These are phyloP conservation scores for Anthrax anthrax DNA, from an alignment of 2,888 invertebrate genomes.

Conservation along the genomic window DNA sequence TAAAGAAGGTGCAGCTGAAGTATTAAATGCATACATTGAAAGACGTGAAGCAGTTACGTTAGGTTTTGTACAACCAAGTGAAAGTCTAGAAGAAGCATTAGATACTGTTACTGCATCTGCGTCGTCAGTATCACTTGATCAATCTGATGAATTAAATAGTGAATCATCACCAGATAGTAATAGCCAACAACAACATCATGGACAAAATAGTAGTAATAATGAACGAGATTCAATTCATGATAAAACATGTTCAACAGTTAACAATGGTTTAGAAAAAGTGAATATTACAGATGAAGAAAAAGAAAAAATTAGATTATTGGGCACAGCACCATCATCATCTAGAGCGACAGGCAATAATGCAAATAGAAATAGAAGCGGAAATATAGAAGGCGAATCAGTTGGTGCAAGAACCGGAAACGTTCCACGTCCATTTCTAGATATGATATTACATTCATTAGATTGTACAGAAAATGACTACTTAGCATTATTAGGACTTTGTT, in stretches of 20 bases:
- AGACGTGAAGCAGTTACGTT: constrained; percentile 42
- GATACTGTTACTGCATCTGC: constrained; percentile 33
- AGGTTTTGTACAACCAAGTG: constrained; percentile 54
- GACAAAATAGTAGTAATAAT: not conserved
- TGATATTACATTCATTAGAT: constrained; percentile 73
- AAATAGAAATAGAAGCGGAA: constrained; percentile 5
- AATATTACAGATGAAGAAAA: constrained; percentile 94
- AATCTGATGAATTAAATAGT: constrained; percentile 2
- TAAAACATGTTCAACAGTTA: not conserved
- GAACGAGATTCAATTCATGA: not conserved
- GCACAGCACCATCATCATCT: constrained; percentile 21
- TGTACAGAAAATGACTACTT: constrained; percentile 90
- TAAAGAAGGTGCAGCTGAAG: constrained; percentile 51
- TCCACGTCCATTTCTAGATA: constrained; percentile 61
- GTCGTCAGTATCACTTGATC: constrained; percentile 11
- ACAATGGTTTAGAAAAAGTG: constrained; percentile 31
- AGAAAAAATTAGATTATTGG: constrained; percentile 38
- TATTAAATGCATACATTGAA: constrained; percentile 49
- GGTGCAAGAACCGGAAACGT: constrained; percentile 15
- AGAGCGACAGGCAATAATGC: too few relatives aligned
- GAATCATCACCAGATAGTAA: constrained; percentile 11
- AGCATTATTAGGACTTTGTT: constrained; percentile 76
- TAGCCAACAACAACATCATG: not conserved
- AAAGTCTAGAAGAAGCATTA: constrained; percentile 63
- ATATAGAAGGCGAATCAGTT: constrained; percentile 8